phyloP scores from a whole-genome alignment of 2,113 vertebrate genomes.

The Lethenteron camtschaticum region DNA sequence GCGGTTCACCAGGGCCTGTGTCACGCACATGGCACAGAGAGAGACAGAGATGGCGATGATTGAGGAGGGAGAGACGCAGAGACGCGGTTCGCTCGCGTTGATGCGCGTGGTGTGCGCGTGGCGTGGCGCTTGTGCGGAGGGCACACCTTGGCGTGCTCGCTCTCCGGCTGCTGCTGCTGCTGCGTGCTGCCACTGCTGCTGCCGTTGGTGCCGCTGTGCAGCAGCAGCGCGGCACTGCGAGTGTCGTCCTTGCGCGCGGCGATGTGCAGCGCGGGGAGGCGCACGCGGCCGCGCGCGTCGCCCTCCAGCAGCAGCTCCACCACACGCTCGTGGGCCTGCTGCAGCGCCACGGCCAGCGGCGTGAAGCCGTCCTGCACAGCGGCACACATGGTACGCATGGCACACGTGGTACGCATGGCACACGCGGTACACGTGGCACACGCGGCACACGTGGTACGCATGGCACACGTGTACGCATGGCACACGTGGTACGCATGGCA shows the following conservation, averaged over 20 bases:
- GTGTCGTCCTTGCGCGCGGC: conserved; percentile 91
- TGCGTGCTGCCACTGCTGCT: background rate
- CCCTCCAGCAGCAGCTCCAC: conserved; percentile 94
- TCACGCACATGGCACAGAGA: background rate
- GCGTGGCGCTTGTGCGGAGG: background rate
- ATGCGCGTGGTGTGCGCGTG: background rate
- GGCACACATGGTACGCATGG: too few species aligned
- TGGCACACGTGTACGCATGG: too few species aligned
- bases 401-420: too few species aligned
- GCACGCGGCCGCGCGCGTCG: conserved; percentile 80
- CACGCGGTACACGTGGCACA: too few species aligned
- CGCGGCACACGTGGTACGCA: too few species aligned
- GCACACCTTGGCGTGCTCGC: too few species aligned
- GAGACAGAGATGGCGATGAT: background rate
- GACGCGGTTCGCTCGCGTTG: background rate
- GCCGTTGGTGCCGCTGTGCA: conserved; percentile 67
- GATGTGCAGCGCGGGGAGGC: conserved; percentile 82
- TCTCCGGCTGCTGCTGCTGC: too few species aligned
- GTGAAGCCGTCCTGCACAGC: conserved; percentile 67
- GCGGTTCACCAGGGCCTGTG: too few species aligned
- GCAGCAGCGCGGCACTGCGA: conserved; percentile 61
- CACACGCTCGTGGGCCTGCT: conserved; percentile 92
- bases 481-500: too few species aligned
- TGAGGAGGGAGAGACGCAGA: background rate
- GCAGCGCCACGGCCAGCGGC: conserved; percentile 74